phyloP scores from a whole-genome alignment of 2,797 vertebrate genomes.

The Gallinago stenura region DNA sequence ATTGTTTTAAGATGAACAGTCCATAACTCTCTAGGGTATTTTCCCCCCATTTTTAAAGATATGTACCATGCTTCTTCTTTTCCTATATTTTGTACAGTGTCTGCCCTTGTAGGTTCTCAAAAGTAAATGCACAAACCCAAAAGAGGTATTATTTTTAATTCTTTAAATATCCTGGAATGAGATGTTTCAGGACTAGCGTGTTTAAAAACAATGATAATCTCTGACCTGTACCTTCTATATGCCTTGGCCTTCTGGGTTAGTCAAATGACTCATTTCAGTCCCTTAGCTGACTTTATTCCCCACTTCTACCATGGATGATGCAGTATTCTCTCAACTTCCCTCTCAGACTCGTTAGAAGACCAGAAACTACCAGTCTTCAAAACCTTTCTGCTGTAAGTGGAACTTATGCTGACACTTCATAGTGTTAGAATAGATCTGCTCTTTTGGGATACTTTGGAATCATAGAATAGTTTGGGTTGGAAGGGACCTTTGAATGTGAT shows the following conservation, averaged over 20 bases:
- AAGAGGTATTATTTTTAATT: not conserved
- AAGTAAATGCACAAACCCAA: not conserved
- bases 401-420: not conserved
- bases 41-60: fast-evolving
- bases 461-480: not conserved
- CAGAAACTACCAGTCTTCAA: not conserved
- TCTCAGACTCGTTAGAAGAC: not conserved
- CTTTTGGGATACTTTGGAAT: not conserved
- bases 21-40: not conserved
- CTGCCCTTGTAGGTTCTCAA: not conserved
- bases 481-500: not conserved
- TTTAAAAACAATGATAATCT: not conserved
- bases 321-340: not conserved
- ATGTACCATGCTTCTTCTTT: not conserved
- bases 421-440: not conserved
- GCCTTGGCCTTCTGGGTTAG: not conserved
- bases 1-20: not conserved
- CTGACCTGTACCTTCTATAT: not conserved
- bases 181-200: not conserved
- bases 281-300: not conserved
- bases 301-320: not conserved
- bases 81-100: not conserved
- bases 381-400: not conserved
- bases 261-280: not conserved
- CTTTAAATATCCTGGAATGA: not conserved